Conservation (phyloP, 2,113 vertebrate species). For the Numenius arquata region DNA sequence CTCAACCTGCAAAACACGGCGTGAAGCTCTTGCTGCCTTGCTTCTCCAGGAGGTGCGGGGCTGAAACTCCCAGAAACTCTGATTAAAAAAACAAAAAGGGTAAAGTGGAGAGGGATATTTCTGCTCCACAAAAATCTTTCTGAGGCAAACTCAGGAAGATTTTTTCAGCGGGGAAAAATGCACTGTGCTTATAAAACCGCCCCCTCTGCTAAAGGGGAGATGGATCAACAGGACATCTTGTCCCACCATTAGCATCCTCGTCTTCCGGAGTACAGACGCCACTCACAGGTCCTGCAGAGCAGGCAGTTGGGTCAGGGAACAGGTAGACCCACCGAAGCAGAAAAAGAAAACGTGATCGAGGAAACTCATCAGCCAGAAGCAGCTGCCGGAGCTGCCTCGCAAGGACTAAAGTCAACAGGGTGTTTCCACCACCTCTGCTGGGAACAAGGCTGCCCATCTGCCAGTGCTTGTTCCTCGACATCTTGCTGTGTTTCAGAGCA, state of each 20-base stretch:
- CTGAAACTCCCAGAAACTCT: neutral
- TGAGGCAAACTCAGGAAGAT: neutral
- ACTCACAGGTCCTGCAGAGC: neutral
- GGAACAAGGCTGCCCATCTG: neutral
- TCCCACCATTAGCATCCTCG: rapidly evolving
- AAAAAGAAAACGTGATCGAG: neutral
- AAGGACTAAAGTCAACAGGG: neutral
- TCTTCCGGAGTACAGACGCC: neutral
- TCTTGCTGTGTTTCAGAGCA: neutral
- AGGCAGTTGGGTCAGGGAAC: neutral
- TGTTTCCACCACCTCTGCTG: neutral
- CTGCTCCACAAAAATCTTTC: neutral
- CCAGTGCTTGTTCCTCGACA: neutral
- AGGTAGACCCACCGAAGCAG: neutral
- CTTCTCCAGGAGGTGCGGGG: neutral
- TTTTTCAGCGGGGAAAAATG: neutral
- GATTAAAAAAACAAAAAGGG: neutral
- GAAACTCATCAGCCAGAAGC: neutral
- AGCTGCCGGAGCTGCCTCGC: neutral
- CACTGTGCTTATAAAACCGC: neutral
- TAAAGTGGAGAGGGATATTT: neutral
- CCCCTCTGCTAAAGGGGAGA: neutral
- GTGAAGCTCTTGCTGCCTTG: neutral
- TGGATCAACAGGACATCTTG: neutral
- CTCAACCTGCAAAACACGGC: neutral